These are phyloP conservation scores for Lepidurus packardi DNA, from an alignment of 1,140 invertebrate genomes.

Conservation along the genomic window DNA sequence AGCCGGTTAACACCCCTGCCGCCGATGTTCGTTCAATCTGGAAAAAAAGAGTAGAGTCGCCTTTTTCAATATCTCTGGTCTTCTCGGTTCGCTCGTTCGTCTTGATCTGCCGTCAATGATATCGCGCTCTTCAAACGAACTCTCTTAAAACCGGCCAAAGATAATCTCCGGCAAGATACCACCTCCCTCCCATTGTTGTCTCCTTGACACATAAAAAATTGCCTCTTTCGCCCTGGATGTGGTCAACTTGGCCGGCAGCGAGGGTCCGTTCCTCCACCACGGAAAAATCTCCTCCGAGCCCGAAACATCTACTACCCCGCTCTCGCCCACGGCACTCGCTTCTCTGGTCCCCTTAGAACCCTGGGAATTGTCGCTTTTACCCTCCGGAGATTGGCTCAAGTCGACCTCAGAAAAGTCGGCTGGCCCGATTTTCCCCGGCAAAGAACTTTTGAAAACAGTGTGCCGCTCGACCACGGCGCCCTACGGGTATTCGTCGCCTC, in stretches of 20 bases:
- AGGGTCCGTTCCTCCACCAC: not conserved
- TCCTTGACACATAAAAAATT: not conserved
- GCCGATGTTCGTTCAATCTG: not conserved
- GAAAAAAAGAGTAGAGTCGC: not conserved
- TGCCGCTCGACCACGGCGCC: slow-evolving; percentile 8
- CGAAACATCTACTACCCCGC: not conserved
- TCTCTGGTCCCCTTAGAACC: not conserved
- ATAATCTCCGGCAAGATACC: not conserved
- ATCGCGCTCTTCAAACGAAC: not conserved
- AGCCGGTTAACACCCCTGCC: not conserved
- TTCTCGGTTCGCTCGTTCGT: not conserved
- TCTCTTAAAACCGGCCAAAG: not conserved
- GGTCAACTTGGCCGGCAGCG: not conserved
- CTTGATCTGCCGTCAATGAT: not conserved
- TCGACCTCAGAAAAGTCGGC: not conserved
- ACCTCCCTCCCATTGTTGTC: not conserved
- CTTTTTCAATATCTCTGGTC: not conserved
- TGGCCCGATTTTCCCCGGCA: slow-evolving; percentile 13
- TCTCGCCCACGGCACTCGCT: not conserved
- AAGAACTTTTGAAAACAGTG: slow-evolving; percentile 11
- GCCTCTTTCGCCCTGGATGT: slow-evolving; percentile 12
- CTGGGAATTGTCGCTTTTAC: not conserved
- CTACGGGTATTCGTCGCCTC: slow-evolving; percentile 5
- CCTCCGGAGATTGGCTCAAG: not conserved
- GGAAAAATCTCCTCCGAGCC: slow-evolving; percentile 9